A percentile compares a stretch with the other conserved stretches of the same genome.
These are phyloP conservation scores for Smutsia gigantea DNA, from an alignment of 2,797 vertebrate species.

Conservation along the genomic window DNA sequence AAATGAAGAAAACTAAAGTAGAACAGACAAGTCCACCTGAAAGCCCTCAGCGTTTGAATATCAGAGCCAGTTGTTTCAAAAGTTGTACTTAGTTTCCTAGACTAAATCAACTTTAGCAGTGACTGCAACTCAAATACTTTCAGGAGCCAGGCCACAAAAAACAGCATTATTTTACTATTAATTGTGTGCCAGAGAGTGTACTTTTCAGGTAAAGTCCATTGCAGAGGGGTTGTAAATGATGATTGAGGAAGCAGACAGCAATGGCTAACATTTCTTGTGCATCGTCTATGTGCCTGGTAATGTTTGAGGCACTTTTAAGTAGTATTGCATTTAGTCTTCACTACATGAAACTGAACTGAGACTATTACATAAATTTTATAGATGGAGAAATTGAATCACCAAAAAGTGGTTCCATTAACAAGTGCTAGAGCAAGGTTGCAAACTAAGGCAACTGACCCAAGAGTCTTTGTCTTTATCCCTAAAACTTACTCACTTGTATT, in stretches of 20 bases:
- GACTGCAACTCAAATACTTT: not conserved
- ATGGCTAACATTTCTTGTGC: not conserved
- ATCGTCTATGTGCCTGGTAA: not conserved
- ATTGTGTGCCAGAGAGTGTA: not conserved
- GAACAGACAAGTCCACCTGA: not conserved
- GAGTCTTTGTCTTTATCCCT: not conserved
- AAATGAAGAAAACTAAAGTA: not conserved
- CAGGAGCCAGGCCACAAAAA: not conserved
- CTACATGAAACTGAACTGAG: not conserved
- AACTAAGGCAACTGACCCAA: not conserved
- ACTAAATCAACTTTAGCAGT: not conserved
- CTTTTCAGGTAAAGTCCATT: not conserved
- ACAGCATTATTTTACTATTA: not conserved
- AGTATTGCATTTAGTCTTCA: not conserved
- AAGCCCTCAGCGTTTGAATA: not conserved
- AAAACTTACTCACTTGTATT: not conserved
- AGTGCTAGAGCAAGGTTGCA: not conserved
- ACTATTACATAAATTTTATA: not conserved
- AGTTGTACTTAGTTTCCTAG: not conserved
- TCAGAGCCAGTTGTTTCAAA: not conserved
- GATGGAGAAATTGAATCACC: not conserved
- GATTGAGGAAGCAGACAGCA: not conserved
- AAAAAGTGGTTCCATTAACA: not conserved
- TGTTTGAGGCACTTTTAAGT: not conserved
- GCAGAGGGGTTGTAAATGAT: not conserved